phyloP scores from a whole-genome alignment of 2,797 vertebrate species.

The Sebastolobus alascanus region DNA sequence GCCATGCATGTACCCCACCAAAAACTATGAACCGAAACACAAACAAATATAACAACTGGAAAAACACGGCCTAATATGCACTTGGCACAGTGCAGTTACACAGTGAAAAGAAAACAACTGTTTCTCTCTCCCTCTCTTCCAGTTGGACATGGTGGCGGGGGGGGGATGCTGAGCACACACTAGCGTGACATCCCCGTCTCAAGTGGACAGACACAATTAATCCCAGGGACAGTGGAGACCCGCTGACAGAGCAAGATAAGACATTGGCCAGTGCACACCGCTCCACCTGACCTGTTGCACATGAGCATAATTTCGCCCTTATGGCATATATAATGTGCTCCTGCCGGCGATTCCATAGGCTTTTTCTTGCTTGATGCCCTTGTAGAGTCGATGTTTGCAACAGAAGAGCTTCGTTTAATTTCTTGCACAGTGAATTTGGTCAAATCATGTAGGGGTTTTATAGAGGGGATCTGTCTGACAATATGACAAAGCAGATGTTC shows the following conservation, averaged over 20 bases:
- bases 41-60: conserved; percentile 5
- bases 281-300: conserved; percentile 68
- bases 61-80: not conserved
- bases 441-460: conserved; percentile 13
- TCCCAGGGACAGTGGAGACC: conserved; percentile 73
- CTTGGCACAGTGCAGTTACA: conserved; percentile 20
- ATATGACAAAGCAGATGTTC: not conserved
- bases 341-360: conserved; percentile 12
- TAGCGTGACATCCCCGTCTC: conserved; percentile 72
- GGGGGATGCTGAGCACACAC: conserved; percentile 55
- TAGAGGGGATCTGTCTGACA: not conserved
- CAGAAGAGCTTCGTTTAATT: conserved; percentile 16
- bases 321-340: conserved; percentile 53
- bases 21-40: conserved; percentile 2
- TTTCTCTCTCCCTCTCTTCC: conserved; percentile 25
- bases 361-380: conserved; percentile 15
- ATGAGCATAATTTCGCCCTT: conserved; percentile 55
- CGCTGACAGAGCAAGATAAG: conserved; percentile 80
- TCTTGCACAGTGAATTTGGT: conserved; percentile 21
- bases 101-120: conserved; percentile 24
- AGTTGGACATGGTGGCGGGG: conserved; percentile 31
- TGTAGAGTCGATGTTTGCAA: conserved; percentile 3
- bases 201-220: conserved; percentile 78
- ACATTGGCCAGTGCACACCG: conserved; percentile 60
- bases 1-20: not conserved